Evolutionary conservation across 2,113 vertebrate genomes (phyloP), one percentile per base, ranked within the genome.

Genomic region (Asarcornis scutulata): DNA sequence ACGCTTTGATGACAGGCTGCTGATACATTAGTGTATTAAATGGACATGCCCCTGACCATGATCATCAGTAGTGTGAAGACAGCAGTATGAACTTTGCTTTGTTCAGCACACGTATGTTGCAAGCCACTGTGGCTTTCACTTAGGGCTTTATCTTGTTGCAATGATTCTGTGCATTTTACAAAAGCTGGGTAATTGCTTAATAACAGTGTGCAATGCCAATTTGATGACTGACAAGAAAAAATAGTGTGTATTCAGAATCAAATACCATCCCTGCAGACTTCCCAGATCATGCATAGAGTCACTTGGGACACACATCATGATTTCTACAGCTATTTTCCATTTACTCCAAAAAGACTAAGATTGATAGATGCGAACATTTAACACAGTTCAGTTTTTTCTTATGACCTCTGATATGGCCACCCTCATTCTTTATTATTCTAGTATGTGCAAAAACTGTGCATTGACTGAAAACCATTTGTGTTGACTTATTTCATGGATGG

Each of bases 391-490:
- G 1, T 25, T 68, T 66, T 90, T 93, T 27, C 77, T 58, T 64
- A 86, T 31, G 81, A 94, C 66, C 91, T 82, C 66, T 87, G 76
- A 46, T 82, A 82, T 0, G 2, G 76, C 40, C n/a, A 29, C 42
- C 32, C 18, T 40, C 34, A 21, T 73, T 92, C 88, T 92, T 94
- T 86, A 94, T 91, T 96, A 94, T 78, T 94, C 59, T 94, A 46
- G 55, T 12, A 67, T 27, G 44, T 77, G 58, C 40, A 79, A 18
- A 88, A 73, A 63, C 69, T 4, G 1, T 16, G 67, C 32, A 38
- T 6, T 86, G 78, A 68, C 78, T 91, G 87, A 89, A 95, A 94
- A 92, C 67, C 71, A 83, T 55, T 95, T 73, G 36, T 34, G 3
- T 53, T 81, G 38, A 62, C 48, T 91, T 46, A 84, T 82, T 89